Conservation (phyloP, 2,797 vertebrate species). For the Buphagus erythrorhynchus region DNA sequence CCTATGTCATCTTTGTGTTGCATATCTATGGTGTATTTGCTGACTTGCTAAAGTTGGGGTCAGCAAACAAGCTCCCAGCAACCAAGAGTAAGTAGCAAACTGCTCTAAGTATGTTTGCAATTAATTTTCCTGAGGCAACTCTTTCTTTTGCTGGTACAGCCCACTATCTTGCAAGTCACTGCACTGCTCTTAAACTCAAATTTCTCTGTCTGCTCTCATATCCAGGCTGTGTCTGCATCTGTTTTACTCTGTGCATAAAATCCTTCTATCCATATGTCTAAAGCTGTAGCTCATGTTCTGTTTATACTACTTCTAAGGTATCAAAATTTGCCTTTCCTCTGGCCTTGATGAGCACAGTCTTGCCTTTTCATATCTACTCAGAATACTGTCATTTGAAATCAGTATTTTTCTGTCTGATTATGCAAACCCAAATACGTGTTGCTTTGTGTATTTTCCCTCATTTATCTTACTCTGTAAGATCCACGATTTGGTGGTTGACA, state of each 20-base stretch:
- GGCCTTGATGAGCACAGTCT: background rate
- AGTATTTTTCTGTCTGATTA: background rate
- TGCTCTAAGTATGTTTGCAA: background rate
- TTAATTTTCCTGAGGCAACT: background rate
- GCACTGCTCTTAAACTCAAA: background rate
- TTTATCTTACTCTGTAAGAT: background rate
- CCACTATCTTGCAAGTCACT: background rate
- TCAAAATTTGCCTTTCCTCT: background rate
- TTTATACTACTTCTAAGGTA: background rate
- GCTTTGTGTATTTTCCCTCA: background rate
- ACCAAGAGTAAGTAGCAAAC: background rate
- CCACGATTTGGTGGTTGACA: background rate
- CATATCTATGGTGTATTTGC: background rate
- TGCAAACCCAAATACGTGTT: background rate
- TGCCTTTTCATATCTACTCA: background rate
- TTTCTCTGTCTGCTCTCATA: background rate
- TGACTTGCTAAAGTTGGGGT: background rate
- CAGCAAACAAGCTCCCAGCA: background rate
- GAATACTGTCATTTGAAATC: background rate
- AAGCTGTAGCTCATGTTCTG: background rate
- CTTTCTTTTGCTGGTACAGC: background rate
- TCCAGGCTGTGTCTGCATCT: background rate
- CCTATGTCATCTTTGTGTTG: background rate
- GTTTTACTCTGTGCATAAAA: background rate
- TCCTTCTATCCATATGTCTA: background rate